Base-by-base conservation (phyloP, 2,888 invertebrate genomes). In the Polylopha cassiicola region DNA sequence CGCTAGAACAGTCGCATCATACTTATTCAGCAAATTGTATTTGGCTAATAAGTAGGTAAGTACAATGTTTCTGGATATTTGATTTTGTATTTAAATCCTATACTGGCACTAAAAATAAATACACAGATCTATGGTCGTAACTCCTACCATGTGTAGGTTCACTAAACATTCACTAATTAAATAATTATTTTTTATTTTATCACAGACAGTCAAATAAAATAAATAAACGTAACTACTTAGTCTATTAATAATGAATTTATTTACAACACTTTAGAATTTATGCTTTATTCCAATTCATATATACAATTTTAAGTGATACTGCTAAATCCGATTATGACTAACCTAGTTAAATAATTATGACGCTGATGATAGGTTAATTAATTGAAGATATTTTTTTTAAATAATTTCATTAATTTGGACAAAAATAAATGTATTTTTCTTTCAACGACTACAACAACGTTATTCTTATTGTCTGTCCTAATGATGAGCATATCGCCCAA, bases 251-350 rank as follows among this genome's bases (percentile, higher is more conserved):
- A 58, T 66, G 57, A 61, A 58, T 67, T 61, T 79, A 79, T 79
- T 46, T 80, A 84, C 79, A 80, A 65, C 54, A 68, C 62, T 85
- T 84, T 82, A 82, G 81, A 84, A 85, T 84, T 69, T 64, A 77
- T 81, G 82, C 79, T 81, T 81, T 66, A 68, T 65, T 54, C 60
- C 55, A 57, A 67, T 53, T 73, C 43, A 65, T 77, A 78, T 80
- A 18, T 41, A 41, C 41, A 41, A 13, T 36, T 39, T 27, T 33
- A 30, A 30, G 36, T 41, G 41, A 34, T 41, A 41, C 29, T n/a
- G n/a, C 41, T 34, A 30, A 36, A 39, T 22, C 15, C 23, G 24
- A 36, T 20, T 37, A 39, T 31, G 32, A 39, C 16, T 32, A 27
- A 3, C 26, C 21, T 31, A 32, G 11, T 15, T 39, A 22, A 39